Base-by-base conservation (phyloP, 92 coral and sea anemone genomes). In the Siderastrea radians region DNA sequence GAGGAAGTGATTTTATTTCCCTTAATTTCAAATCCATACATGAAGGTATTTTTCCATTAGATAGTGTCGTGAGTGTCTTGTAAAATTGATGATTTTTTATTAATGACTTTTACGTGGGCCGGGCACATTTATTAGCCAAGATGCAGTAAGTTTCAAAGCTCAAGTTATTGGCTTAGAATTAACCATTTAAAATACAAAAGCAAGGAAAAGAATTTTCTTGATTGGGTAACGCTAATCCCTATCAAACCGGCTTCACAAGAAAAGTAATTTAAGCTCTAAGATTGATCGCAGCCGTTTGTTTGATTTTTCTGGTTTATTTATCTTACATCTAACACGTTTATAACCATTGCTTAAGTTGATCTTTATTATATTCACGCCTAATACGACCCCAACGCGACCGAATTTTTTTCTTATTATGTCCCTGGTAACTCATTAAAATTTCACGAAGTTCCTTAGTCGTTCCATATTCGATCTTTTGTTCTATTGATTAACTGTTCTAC, bases 51-150 rank as follows among this genome's bases (percentile, higher is more conserved):
- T 83, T 83, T 74, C 87, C 71, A 72, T 83, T 72, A 83, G 87
- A 46, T 49, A 62, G 80, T 60, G 46, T 60, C 79, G 50, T 5
- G 72, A 84, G 16, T 62, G 87, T 61, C 81, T 74, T 84, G 49
- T 74, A 84, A 84, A 84, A 84, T 84, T 84, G 79, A 84, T 84
- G 87, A 71, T 38, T 84, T 69, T 82, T 72, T 61, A 73, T 83
- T 83, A 73, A 74, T 83, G 77, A 69, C 58, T 74, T 38, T 72
- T 11, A 74, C 80, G 80, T 72, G 87, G 81, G 81, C 72, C 15
- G 72, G 54, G 7, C 64, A 9, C 49, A 45, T 73, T 62, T 62
- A 74, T 73, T 84, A 17, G 14, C 8, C 38, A 74, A 52, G 59
- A 19, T 50, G 2, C 5, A 52, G 26, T 48, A 74, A 9, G 49